Evolutionary conservation across 2,113 vertebrate genomes (phyloP), one percentile per base, ranked within the genome.

Genomic region (Pipra filicauda): DNA sequence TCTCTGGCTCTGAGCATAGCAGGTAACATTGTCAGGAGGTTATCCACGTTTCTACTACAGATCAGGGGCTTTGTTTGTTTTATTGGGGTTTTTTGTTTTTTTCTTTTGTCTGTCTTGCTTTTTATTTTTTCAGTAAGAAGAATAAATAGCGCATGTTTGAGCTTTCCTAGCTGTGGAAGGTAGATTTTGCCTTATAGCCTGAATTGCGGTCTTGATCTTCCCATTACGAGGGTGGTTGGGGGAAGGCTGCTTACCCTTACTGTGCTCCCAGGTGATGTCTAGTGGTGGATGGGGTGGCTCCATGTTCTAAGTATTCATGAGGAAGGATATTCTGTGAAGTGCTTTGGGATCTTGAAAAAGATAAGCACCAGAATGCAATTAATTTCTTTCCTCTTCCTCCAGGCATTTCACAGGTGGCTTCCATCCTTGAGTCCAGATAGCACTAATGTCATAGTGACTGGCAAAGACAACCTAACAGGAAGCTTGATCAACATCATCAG

Each of bases 321-420:
- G 35, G 39, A 49, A 91, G 35, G 39, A 49, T 75, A n/a, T 46
- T 91, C 19, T 95, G 28, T 65, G 52, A 67, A 69, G 61, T 55
- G 28, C 28, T 88, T 91, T 77, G 54, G 19, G 51, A 80, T 77
- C 49, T 35, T 35, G 8, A 64, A 48, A 35, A 27, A 73, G 11
- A 10, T 64, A 62, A 91, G 35, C 16, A 55, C 46, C 7, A 8
- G 8, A 37, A 52, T n/a, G 3, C 54, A 74, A 46, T 74, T 85
- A 65, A 37, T 59, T 73, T 51, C 37, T 91, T 74, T 86, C 35
- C 35, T 83, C 39, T 86, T 95, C 58, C 13, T 79, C 51, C 81
- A 99, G 99, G 99, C 99, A 51, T 99, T 99, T 96, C 97, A 96
- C 62, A 98, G 95, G 85, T 99, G 99, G 99, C 98, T 99, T 91